Percentiles rank a stretch among this genome's conserved stretches.
Evolutionary conservation across 2,797 vertebrate species (phyloP).

Genomic region (Acropternis orthonyx): DNA sequence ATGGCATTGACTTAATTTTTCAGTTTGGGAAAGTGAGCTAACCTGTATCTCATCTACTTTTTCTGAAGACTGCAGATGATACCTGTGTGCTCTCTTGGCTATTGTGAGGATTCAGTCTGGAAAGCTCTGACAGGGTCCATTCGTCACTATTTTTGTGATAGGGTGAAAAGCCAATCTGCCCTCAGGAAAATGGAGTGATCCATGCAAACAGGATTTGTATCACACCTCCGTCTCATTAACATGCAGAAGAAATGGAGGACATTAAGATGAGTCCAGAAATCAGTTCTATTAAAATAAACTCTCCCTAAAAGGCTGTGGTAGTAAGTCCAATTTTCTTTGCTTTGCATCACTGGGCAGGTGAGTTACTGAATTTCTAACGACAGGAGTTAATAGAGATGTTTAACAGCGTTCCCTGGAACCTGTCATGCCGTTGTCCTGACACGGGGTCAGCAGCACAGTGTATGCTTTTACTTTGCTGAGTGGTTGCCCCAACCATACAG

Average conservation of each 20-base stretch:
- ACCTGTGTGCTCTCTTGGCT: background rate
- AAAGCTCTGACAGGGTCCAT: background rate
- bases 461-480: background rate
- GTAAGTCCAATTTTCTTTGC: constrained; percentile 67
- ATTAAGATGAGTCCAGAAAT: background rate
- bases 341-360: constrained; percentile 72
- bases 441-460: background rate
- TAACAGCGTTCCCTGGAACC: constrained; percentile 55
- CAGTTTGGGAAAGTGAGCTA: background rate
- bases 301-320: constrained; percentile 52
- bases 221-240: background rate
- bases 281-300: constrained; percentile 17
- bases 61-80: background rate
- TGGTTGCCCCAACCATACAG: background rate
- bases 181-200: background rate
- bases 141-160: background rate
- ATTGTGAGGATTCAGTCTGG: background rate
- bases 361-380: constrained; percentile 68
- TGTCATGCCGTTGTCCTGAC: background rate
- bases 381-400: constrained; percentile 70
- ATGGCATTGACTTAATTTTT: background rate
- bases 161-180: background rate
- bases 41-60: background rate
- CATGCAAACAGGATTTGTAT: background rate
- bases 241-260: background rate